These are phyloP conservation scores for Varecia variegata DNA, from an alignment of 2,797 vertebrate species.

Conservation along the genomic window DNA sequence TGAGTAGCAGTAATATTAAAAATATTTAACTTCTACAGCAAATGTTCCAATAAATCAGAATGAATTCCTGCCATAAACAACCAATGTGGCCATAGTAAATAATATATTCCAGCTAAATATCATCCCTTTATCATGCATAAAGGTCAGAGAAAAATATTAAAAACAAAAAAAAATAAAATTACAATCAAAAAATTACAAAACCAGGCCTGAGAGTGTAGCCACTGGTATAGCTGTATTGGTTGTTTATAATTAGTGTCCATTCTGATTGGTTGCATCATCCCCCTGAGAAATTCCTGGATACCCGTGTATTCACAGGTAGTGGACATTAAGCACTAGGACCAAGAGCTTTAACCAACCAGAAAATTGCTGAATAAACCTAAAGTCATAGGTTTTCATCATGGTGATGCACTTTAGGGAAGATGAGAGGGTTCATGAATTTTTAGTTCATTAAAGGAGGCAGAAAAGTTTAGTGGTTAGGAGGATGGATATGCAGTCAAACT, in stretches of 20 bases:
- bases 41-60: background rate
- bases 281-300: background rate
- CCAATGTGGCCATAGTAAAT: background rate
- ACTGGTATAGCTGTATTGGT: background rate
- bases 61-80: background rate
- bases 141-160: background rate
- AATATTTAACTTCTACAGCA: background rate
- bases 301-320: background rate
- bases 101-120: background rate
- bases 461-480: background rate
- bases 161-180: background rate
- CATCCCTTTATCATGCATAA: background rate
- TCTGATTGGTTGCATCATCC: background rate
- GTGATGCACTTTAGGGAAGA: background rate
- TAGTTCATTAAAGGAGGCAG: background rate
- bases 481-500: background rate
- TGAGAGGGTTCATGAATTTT: background rate
- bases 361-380: background rate
- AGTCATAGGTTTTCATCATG: background rate
- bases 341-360: background rate
- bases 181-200: background rate
- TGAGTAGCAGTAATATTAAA: background rate
- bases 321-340: background rate
- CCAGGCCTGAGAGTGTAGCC: background rate
- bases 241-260: background rate